Evolutionary conservation across 2,113 vertebrate species (phyloP), one percentile per base, ranked within the genome.

Genomic region (Formicarius rufipectus): DNA sequence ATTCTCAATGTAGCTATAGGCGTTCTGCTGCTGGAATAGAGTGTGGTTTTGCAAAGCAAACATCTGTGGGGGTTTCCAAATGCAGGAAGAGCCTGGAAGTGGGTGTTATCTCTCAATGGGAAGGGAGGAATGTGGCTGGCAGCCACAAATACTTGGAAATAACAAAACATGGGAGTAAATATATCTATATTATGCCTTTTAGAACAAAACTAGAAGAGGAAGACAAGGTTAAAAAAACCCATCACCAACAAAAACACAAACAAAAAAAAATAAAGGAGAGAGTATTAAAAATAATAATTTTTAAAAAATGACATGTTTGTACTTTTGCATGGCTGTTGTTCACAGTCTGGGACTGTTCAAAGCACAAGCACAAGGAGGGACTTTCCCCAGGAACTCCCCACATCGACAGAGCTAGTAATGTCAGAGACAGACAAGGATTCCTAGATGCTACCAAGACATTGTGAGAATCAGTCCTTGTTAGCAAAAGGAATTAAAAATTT

Each of bases 21-120:
- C 88, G 1, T 47, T 95, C 44, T 90, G 39, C 44, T 96, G 55
- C 68, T 92, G 90, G 92, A 95, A 88, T 14, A 75, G 72, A 94
- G 68, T 53, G 31, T 37, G 37, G 47, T 86, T 96, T 90, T 75
- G 33, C 44, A 93, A 37, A 88, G 53, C 52, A 93, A 95, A 93
- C 89, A 94, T 95, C 83, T 96, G 93, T 76, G 71, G 91, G 94
- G 64, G 80, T 95, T 96, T 96, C 79, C 92, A 94, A 95, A 92
- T 94, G 84, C 60, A 95, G 71, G 37, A 90, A 75, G 56, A 83
- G 21, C 60, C 44, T 87, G 88, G 83, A 94, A 96, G 71, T 95
- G 85, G 73, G 85, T 93, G 80, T 85, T 89, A 90, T 90, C 87
- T 93, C 95, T 92, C 96, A 96, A 42, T 66, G 86, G 90, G 55